A percentile compares a stretch with the other conserved stretches of the same genome.
Evolutionary conservation across 2,888 invertebrate species (phyloP).

Genomic region (Cerastoderma edule): DNA sequence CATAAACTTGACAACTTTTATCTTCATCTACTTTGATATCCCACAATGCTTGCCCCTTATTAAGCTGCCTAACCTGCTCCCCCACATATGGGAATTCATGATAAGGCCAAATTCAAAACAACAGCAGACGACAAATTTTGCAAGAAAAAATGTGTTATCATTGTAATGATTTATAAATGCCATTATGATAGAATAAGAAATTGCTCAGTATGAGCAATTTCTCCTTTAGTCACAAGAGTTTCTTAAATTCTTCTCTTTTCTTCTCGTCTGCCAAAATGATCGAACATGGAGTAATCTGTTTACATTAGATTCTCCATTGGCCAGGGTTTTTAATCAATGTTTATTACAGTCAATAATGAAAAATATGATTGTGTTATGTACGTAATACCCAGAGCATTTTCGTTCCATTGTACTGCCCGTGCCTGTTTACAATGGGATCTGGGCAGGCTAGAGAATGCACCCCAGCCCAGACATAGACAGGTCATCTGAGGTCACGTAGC

Average conservation of each 20-base stretch:
- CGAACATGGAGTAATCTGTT: no score
- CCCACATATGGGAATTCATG: not conserved
- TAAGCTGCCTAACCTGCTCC: not conserved
- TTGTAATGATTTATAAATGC: no score
- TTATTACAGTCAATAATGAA: conserved; percentile 5
- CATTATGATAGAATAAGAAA: not conserved
- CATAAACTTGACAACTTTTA: no score
- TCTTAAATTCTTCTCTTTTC: no score
- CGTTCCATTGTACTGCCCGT: not conserved
- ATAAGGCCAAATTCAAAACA: not conserved
- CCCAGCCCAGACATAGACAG: not conserved
- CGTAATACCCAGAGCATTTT: not conserved
- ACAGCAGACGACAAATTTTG: not conserved
- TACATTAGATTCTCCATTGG: not conserved
- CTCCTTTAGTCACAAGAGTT: not conserved
- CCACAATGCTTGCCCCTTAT: no score
- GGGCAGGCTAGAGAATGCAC: not conserved
- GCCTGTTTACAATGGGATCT: not conserved
- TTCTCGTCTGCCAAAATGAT: no score
- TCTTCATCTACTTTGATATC: no score
- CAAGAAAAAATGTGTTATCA: no score
- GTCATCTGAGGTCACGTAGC: conserved; percentile 1
- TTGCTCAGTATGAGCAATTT: not conserved
- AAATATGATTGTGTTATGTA: not conserved
- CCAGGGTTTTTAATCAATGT: not conserved